Base-by-base conservation (phyloP, 2,888 invertebrate species). In the Drosophila pseudotakahashii region DNA sequence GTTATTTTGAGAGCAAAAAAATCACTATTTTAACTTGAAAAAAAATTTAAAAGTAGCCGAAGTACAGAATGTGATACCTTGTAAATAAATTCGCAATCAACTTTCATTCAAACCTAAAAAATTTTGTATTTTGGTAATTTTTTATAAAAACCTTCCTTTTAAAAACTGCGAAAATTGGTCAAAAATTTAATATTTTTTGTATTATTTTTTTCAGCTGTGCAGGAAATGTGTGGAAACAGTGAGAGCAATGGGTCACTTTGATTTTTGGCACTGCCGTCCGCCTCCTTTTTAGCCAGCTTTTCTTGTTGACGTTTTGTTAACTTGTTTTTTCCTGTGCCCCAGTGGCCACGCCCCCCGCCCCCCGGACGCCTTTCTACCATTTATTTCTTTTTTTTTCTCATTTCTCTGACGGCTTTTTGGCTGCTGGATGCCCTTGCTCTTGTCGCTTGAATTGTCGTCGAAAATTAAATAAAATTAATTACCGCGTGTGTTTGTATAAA, bases 391-490 rank as follows among this genome's bases (percentile, higher is more conserved):
- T 10, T 10, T 23, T 48, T 16, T 26, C 7, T 13, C 45, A 23
- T 50, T 26, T 26, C 39, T 16, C n/a, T 30, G 52, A 37, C 26
- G 51, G 37, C 36, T 48, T 47, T 50, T 44, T 47, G 70, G 39
- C 47, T 53, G 70, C 32, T 47, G 70, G 39, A 41, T 53, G 70
- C 32, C 67, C 59, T 66, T 73, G 63, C 72, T 75, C 68, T 76
- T 84, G 78, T 87, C 75, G 73, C 68, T 77, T 78, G 85, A 79
- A 85, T 83, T 87, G 85, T 83, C 78, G 80, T 78, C 82, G 88
- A 85, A 83, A 83, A 83, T 83, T 83, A 83, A 83, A 87, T 83
- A 87, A 87, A 83, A 83, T 83, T 83, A 83, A 83, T 83, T 83
- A 83, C 88, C 53, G 79, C 82, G 66, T 78, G 76, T 79, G 85